A percentile compares a stretch with the other conserved stretches of the same genome.
Conservation (phyloP, 1,140 invertebrate species). For the Lutraria rhynchaena region DNA sequence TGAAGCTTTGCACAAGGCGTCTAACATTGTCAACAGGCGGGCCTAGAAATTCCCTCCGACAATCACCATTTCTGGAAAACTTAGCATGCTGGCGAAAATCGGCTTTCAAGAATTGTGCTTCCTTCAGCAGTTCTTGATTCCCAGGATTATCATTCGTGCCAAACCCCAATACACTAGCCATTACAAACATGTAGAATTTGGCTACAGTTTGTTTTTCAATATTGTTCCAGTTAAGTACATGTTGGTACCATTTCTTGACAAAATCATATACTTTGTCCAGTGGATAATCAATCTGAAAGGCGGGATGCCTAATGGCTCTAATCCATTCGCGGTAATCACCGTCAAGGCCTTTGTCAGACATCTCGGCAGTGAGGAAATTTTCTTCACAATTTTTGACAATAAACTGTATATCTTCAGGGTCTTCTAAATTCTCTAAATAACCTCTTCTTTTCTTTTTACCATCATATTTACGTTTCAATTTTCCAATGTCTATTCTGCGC, state of each 20-base stretch:
- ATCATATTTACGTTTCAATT: slow-evolving; percentile 45
- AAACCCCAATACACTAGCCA: slow-evolving; percentile 58
- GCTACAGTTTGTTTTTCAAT: slow-evolving; percentile 1
- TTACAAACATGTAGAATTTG: slow-evolving; percentile 59
- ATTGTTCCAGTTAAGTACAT: slow-evolving; percentile 25
- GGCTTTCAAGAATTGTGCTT: slow-evolving; percentile 52
- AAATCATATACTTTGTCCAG: slow-evolving; percentile 35
- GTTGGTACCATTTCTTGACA: slow-evolving; percentile 52
- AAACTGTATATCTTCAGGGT: slow-evolving; percentile 43
- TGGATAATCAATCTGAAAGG: not conserved
- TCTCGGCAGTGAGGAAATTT: slow-evolving; percentile 36
- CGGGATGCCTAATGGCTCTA: slow-evolving; percentile 37
- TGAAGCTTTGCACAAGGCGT: slow-evolving; percentile 40
- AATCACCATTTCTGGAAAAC: slow-evolving; percentile 45
- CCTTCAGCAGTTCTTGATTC: slow-evolving; percentile 28
- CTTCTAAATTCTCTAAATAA: slow-evolving; percentile 44
- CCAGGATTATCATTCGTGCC: slow-evolving; percentile 30
- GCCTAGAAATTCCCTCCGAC: slow-evolving; percentile 62
- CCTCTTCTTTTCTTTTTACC: slow-evolving; percentile 6
- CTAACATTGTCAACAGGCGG: slow-evolving; percentile 33
- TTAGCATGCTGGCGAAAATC: slow-evolving; percentile 46
- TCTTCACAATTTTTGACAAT: slow-evolving; percentile 57
- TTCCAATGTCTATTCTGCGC: slow-evolving; percentile 49
- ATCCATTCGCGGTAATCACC: slow-evolving; percentile 62
- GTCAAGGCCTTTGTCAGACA: slow-evolving; percentile 7